These are phyloP conservation scores for Cephus pygmeus DNA, from an alignment of 2,888 invertebrate species.

Conservation along the genomic window DNA sequence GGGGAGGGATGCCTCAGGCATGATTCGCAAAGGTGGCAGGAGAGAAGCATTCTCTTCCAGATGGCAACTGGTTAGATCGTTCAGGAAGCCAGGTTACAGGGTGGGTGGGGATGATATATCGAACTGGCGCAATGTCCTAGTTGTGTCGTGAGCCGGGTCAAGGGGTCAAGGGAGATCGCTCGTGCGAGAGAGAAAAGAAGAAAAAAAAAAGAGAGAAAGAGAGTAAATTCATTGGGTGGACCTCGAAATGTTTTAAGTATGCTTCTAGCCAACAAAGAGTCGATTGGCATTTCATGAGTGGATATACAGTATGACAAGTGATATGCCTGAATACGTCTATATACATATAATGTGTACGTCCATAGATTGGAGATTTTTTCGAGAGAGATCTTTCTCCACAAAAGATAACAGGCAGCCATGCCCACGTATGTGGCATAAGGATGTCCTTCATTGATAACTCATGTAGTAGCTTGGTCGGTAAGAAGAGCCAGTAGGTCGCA, in stretches of 20 bases:
- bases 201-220: neutral
- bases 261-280: neutral
- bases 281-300: neutral
- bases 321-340: neutral
- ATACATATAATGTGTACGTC: neutral
- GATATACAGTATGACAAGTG: neutral
- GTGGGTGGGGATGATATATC: neutral
- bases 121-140: neutral
- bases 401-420: neutral
- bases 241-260: neutral
- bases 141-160: neutral
- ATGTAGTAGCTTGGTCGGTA: neutral
- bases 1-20: neutral
- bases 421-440: neutral
- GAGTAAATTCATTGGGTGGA: neutral
- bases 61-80: neutral
- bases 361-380: neutral
- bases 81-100: neutral
- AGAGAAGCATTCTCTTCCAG: neutral
- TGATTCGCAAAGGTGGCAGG: neutral
- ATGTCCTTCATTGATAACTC: neutral
- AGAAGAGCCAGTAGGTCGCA: neutral
- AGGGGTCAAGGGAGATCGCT: constrained; percentile 1
- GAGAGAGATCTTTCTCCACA: neutral
- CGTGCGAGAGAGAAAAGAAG: neutral